A percentile compares a stretch with the other conserved stretches of the same genome.
phyloP scores from a whole-genome alignment of 2,113 vertebrate species.

The Solea senegalensis region DNA sequence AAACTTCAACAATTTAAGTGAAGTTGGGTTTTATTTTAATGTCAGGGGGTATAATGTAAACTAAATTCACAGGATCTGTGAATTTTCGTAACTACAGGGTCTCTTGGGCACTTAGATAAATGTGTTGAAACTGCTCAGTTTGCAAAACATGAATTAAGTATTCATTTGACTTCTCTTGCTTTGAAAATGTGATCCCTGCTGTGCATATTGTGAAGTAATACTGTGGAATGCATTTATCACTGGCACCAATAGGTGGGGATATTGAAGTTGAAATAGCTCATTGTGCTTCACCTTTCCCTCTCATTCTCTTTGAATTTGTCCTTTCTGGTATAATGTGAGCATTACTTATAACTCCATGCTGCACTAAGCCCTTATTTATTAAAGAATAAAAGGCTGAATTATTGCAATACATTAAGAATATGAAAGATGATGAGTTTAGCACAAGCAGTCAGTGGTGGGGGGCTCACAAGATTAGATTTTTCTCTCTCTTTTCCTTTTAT shows the following conservation, averaged over 20 bases:
- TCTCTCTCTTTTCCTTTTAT: conserved; percentile 59
- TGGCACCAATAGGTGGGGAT: conserved; percentile 77
- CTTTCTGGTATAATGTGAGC: conserved; percentile 74
- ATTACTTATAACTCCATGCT: conserved; percentile 74
- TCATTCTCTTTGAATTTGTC: conserved; percentile 72
- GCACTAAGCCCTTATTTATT: conserved; percentile 83
- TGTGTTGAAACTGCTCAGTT: conserved; percentile 4
- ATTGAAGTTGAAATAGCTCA: conserved; percentile 68
- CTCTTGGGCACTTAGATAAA: conserved; percentile 3
- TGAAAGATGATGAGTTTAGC: conserved; percentile 84
- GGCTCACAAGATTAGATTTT: conserved; percentile 80
- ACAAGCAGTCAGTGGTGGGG: conserved; percentile 70
- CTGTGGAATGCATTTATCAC: conserved; percentile 56
- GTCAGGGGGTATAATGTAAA: conserved; percentile 24
- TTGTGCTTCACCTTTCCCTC: conserved; percentile 46
- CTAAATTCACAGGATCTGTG: conserved; percentile 3
- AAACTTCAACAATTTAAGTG: background rate
- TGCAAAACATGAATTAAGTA: conserved; percentile 18
- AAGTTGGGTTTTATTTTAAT: conserved; percentile 15
- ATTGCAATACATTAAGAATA: conserved; percentile 82
- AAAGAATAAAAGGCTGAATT: conserved; percentile 83
- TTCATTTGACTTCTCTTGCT: conserved; percentile 29
- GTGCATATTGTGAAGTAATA: conserved; percentile 17
- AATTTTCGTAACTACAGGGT: conserved; percentile 9
- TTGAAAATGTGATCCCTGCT: conserved; percentile 24